phyloP scores from a whole-genome alignment of 2,888 invertebrate genomes.

The Melangyna quadrimaculata region DNA sequence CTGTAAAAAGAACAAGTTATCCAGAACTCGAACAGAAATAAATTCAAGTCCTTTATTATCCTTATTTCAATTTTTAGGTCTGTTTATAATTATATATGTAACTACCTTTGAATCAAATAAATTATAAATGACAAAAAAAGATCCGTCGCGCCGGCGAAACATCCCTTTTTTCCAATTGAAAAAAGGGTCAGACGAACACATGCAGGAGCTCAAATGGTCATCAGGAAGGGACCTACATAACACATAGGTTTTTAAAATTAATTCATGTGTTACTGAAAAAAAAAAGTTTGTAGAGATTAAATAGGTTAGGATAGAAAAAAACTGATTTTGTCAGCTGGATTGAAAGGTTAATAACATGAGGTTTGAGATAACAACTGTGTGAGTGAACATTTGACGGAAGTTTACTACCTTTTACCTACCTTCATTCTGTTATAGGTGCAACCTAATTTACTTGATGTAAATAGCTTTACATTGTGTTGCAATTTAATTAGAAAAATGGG shows the following conservation, averaged over 20 bases:
- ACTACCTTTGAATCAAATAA: slow-evolving; percentile 52
- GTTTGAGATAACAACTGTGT: slow-evolving; percentile 28
- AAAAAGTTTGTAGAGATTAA: background rate
- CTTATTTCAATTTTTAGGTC: slow-evolving; percentile 56
- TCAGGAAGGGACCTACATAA: slow-evolving; percentile 15
- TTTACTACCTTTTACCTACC: slow-evolving; percentile 29
- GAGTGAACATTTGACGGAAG: slow-evolving; percentile 52
- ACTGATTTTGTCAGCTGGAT: slow-evolving; percentile 63
- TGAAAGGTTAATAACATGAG: slow-evolving; percentile 61
- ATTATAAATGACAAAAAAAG: slow-evolving; percentile 37
- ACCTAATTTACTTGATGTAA: no score
- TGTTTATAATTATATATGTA: slow-evolving; percentile 60
- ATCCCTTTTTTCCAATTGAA: slow-evolving; percentile 15
- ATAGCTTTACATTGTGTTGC: no score
- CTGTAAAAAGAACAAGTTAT: slow-evolving; percentile 28
- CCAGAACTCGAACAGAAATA: background rate
- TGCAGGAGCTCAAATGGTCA: slow-evolving; percentile 37
- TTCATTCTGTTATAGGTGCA: no score
- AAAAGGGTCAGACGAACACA: slow-evolving; percentile 38
- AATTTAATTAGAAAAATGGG: no score
- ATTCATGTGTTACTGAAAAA: background rate
- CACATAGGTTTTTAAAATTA: background rate
- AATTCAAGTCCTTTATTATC: background rate
- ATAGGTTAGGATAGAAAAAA: background rate
- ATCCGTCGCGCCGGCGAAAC: background rate